Percentiles rank a stretch among this genome's conserved stretches.
These are phyloP conservation scores for Eupithecia centaureata DNA, from an alignment of 2,888 invertebrate species.

Conservation along the genomic window DNA sequence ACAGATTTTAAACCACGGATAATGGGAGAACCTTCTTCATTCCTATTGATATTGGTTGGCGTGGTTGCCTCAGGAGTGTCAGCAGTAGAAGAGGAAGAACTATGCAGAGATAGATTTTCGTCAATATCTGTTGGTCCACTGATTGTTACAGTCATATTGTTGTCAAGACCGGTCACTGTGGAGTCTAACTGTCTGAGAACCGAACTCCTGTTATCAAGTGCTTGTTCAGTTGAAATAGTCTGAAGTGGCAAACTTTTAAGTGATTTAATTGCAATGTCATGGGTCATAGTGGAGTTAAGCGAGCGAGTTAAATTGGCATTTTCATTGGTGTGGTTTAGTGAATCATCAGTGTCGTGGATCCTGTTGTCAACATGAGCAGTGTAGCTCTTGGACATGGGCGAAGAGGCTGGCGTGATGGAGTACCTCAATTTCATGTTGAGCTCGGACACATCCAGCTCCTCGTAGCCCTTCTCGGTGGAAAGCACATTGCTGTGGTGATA, in stretches of 20 bases:
- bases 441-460: slow-evolving; percentile 76
- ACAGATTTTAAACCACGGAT: slow-evolving; percentile 76
- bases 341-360: slow-evolving; percentile 55
- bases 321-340: slow-evolving; percentile 55
- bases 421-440: slow-evolving; percentile 77
- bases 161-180: slow-evolving; percentile 44
- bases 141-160: slow-evolving; percentile 59
- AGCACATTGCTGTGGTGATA: slow-evolving; percentile 71
- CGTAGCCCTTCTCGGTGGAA: slow-evolving; percentile 74
- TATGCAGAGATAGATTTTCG: slow-evolving; percentile 66
- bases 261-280: slow-evolving; percentile 58
- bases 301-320: slow-evolving; percentile 64
- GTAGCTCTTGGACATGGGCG: slow-evolving; percentile 76
- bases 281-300: slow-evolving; percentile 63
- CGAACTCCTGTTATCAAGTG: slow-evolving; percentile 54
- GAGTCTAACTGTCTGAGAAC: slow-evolving; percentile 57
- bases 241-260: slow-evolving; percentile 67
- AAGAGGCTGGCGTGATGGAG: slow-evolving; percentile 71
- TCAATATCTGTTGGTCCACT: slow-evolving; percentile 57
- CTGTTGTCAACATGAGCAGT: slow-evolving; percentile 62
- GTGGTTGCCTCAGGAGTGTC: slow-evolving; percentile 75
- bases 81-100: slow-evolving; percentile 65
- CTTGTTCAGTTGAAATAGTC: slow-evolving; percentile 55
- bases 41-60: slow-evolving; percentile 67
- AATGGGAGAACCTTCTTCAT: slow-evolving; percentile 73